These are phyloP conservation scores for Sebastiscus albofasciatus DNA, from an alignment of 2,797 vertebrate species.

Conservation along the genomic window DNA sequence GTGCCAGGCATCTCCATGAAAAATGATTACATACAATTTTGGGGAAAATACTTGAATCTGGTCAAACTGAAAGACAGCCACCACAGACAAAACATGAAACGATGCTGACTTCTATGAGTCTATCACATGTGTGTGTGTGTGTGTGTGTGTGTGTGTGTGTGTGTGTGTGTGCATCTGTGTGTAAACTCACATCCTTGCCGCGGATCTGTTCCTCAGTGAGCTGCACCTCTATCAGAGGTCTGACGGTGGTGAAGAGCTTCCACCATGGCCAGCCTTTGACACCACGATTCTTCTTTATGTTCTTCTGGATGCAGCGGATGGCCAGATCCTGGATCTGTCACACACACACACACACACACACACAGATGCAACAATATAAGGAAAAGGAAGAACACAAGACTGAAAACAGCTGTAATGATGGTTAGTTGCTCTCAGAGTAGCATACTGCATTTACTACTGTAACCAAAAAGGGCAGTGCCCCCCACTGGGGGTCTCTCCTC, in stretches of 20 bases:
- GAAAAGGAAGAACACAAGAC: neutral
- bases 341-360: constrained; percentile 3
- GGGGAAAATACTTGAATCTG: neutral
- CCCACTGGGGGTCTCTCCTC: too few relatives aligned
- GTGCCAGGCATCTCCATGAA: neutral
- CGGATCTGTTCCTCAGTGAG: constrained; percentile 96
- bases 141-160: neutral
- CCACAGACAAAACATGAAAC: neutral
- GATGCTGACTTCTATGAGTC: neutral
- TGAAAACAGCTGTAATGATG: neutral
- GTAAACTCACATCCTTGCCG: constrained; percentile 88
- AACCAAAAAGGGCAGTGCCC: too few relatives aligned
- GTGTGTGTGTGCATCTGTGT: neutral
- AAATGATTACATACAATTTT: neutral
- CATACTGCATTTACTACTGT: too few relatives aligned
- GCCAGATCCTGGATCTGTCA: constrained; percentile 93
- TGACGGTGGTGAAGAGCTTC: constrained; percentile 94
- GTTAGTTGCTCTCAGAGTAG: too few relatives aligned
- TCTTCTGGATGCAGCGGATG: constrained; percentile 90
- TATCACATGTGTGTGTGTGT: too few relatives aligned
- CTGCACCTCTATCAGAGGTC: constrained; percentile 94
- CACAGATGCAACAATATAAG: neutral
- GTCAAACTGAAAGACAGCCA: neutral
- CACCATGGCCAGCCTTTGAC: constrained; percentile 98
- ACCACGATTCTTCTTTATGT: constrained; percentile 92